Percentiles rank a stretch among this genome's conserved stretches.
phyloP scores from a whole-genome alignment of 2,888 invertebrate genomes.

The Parapristionchus giblindavisi region DNA sequence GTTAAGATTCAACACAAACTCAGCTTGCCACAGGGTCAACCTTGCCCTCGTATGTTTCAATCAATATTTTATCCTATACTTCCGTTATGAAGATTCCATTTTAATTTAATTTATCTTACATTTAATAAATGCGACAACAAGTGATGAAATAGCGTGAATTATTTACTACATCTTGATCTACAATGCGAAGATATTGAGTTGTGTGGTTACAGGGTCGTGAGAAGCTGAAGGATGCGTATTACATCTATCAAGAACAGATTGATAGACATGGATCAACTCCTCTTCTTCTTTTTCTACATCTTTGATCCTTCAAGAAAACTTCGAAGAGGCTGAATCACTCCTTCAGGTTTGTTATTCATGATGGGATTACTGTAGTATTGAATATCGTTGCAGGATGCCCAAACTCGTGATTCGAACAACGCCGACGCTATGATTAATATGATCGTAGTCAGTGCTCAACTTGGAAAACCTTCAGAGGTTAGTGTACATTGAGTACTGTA shows the following conservation, averaged over 20 bases:
- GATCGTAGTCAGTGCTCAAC: constrained; percentile 85
- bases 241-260: constrained; percentile 90
- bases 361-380: neutral
- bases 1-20: constrained; percentile 95
- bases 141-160: no score
- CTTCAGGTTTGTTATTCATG: constrained; percentile 76
- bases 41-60: constrained; percentile 79
- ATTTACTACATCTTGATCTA: no score
- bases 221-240: constrained; percentile 95
- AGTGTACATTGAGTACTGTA: no score
- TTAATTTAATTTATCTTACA: no score
- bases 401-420: constrained; percentile 76
- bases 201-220: constrained; percentile 95
- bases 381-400: constrained; percentile 76
- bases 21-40: constrained; percentile 93
- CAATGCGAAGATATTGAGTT: no score
- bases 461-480: constrained; percentile 89
- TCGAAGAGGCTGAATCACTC: constrained; percentile 89
- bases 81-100: no score
- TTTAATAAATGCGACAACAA: no score
- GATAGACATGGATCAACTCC: constrained; percentile 88
- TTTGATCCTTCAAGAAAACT: constrained; percentile 81
- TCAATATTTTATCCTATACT: no score
- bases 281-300: constrained; percentile 88
- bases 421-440: constrained; percentile 91